These are phyloP conservation scores for Mercenaria mercenaria DNA, from an alignment of 1,140 invertebrate species.

Conservation along the genomic window DNA sequence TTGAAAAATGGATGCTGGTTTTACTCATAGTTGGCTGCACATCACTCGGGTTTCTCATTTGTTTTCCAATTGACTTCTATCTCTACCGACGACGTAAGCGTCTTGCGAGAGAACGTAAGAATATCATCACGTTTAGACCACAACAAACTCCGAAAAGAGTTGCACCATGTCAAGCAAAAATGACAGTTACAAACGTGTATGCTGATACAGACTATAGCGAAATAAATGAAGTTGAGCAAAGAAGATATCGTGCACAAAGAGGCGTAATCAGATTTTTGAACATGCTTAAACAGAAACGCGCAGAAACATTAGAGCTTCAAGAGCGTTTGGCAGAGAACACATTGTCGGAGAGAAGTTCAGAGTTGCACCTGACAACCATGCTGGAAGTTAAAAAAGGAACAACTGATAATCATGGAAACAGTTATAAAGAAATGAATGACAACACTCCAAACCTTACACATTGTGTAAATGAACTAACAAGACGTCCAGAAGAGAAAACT, in stretches of 20 bases:
- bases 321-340: neutral
- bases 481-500: neutral
- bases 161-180: neutral
- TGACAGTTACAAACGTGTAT: neutral
- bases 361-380: neutral
- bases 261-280: neutral
- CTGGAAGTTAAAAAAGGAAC: neutral
- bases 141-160: neutral
- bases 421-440: neutral
- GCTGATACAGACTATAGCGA: neutral
- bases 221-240: neutral
- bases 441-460: neutral
- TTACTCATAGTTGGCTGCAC: constrained; percentile 59
- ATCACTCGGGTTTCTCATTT: constrained; percentile 38
- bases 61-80: constrained; percentile 62
- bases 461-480: neutral
- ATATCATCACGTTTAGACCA: neutral
- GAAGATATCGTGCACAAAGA: neutral
- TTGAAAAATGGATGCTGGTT: constrained; percentile 60
- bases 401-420: neutral
- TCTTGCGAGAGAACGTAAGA: constrained; percentile 32
- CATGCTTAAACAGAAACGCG: neutral
- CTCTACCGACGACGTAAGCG: constrained; percentile 55
- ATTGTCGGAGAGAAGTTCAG: neutral
- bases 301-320: neutral